Base-by-base conservation (phyloP, 2,888 invertebrate species). In the Apodemia zela region DNA sequence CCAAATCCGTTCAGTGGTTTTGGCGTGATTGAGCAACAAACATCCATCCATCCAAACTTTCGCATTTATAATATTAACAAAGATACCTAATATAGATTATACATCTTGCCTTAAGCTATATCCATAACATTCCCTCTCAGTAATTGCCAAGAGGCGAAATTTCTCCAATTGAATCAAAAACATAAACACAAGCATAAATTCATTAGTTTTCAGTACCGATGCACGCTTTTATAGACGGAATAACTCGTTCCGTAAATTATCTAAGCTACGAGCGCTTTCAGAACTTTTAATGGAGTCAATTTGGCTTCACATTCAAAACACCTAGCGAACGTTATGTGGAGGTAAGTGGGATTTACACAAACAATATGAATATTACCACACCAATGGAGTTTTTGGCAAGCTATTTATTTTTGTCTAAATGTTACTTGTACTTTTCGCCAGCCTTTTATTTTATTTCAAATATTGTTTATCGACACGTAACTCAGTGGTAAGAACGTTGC, bases 241-340 rank as follows among this genome's bases (percentile, higher is more conserved):
- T 85, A 87, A 88, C 88, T 88, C 86, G 79, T 81, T 75, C 82
- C 77, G 82, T 87, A 87, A 89, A 89, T 90, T 89, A 88, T 88
- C 86, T 88, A 85, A 89, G 86, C 88, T 85, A 81, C 81, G 85
- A 85, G 83, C 82, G 87, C 89, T 89, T 89, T 87, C 85, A 85
- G 81, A 89, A 90, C 84, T 89, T 90, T 89, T 90, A 90, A 90
- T 90, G 90, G 89, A 89, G 85, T 87, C 89, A 89, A 89, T 90
- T 89, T 88, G 82, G 86, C 82, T 75, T 80, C 84, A 83, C 83
- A 87, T 88, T 89, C 87, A 89, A 89, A 89, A 87, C 84, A 86
- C 79, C 82, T 78, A 80, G 82, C 80, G 78, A 80, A 73, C 74
- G 74, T 76, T 64, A 66, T 64, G 76, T 73, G 73, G 78, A 81